Evolutionary conservation across 2,797 vertebrate genomes (phyloP).

Genomic region (Agapornis canus): DNA sequence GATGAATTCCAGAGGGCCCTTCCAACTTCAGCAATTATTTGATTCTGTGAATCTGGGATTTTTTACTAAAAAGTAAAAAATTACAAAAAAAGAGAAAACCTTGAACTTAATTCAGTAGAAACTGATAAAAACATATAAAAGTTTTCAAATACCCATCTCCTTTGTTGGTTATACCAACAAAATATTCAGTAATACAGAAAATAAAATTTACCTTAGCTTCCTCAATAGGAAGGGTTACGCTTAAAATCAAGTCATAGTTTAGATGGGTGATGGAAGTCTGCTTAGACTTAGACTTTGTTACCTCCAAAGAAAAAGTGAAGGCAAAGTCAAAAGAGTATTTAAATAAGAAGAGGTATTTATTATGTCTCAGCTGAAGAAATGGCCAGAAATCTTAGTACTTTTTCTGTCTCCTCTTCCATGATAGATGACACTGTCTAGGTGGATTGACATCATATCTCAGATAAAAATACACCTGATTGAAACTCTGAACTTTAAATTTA

Average conservation of each 20-base stretch:
- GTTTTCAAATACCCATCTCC: not conserved
- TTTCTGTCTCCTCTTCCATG: not conserved
- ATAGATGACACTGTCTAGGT: not conserved
- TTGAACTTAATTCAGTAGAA: not conserved
- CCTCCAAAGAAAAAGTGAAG: not conserved
- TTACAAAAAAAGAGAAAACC: not conserved
- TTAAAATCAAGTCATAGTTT: not conserved
- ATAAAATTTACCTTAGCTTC: not conserved
- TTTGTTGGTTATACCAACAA: not conserved
- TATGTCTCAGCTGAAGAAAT: not conserved
- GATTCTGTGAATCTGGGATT: not conserved
- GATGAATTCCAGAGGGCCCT: not conserved
- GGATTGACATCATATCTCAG: not conserved
- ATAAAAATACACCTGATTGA: not conserved
- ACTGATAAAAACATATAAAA: not conserved
- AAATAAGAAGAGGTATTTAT: not conserved
- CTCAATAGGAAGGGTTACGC: accelerated
- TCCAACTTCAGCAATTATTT: not conserved
- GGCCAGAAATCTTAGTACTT: not conserved
- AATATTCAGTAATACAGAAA: not conserved
- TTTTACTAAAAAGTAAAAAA: not conserved
- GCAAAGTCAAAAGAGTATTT: not conserved
- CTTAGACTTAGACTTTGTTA: not conserved
- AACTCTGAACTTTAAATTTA: not conserved
- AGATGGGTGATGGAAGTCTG: not conserved